Percentiles rank a stretch among this genome's conserved stretches.
These are phyloP conservation scores for Argynnis bischoffii DNA, from an alignment of 2,888 invertebrate genomes.

Conservation along the genomic window DNA sequence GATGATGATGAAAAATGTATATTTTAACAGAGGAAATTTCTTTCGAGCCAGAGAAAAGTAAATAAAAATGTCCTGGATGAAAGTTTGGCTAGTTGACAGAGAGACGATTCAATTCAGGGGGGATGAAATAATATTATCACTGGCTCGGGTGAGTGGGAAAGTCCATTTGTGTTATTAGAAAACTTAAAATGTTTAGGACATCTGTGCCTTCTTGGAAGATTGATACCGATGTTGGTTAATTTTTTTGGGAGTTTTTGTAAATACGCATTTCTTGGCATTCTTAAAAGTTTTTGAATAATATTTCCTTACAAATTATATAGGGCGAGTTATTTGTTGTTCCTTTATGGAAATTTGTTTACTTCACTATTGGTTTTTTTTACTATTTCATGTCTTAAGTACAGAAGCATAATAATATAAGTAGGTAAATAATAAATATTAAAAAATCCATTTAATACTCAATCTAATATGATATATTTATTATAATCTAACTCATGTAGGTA, in stretches of 20 bases:
- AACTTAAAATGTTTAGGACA: constrained; percentile 49
- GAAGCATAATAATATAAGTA: too few relatives aligned
- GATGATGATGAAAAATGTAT: constrained; percentile 26
- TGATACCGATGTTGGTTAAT: constrained; percentile 38
- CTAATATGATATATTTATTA: background rate
- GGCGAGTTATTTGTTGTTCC: constrained; percentile 1
- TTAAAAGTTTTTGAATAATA: constrained; percentile 17
- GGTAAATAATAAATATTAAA: too few relatives aligned
- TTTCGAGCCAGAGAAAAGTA: constrained; percentile 43
- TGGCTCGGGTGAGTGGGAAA: constrained; percentile 51
- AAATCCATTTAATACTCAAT: background rate
- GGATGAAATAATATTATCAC: constrained; percentile 61
- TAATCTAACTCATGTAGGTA: background rate
- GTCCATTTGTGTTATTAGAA: constrained; percentile 62
- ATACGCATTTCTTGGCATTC: constrained; percentile 15
- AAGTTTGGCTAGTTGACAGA: constrained; percentile 50
- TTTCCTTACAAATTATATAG: constrained; percentile 3
- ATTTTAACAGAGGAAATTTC: constrained; percentile 41
- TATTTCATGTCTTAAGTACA: too few relatives aligned
- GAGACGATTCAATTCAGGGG: constrained; percentile 48
- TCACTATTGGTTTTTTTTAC: background rate
- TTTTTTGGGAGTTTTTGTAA: constrained; percentile 30
- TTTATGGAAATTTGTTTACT: background rate
- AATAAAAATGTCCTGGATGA: constrained; percentile 47
- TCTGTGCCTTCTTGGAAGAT: constrained; percentile 43